Evolutionary conservation across 1,140 invertebrate species (phyloP).

Genomic region (Anadara kagoshimensis): DNA sequence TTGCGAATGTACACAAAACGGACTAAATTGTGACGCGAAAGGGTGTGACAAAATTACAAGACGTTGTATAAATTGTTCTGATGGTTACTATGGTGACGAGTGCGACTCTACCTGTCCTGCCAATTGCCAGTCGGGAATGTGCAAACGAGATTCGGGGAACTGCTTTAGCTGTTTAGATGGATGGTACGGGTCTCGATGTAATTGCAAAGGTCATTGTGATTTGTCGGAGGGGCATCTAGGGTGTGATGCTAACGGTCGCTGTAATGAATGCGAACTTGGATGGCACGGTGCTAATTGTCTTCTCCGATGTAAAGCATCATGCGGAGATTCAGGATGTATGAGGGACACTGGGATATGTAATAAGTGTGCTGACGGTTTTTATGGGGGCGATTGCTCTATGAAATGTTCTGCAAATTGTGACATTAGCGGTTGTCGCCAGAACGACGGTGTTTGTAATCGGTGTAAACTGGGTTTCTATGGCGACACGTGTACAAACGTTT

Average conservation of each 20-base stretch:
- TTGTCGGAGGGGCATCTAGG: neutral
- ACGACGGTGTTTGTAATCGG: neutral
- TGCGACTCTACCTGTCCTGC: constrained; percentile 13
- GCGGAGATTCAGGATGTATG: neutral
- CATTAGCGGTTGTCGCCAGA: neutral
- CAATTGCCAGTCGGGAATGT: constrained; percentile 5
- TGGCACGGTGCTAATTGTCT: constrained; percentile 17
- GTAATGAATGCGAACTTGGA: constrained; percentile 3
- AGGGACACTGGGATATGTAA: constrained; percentile 5
- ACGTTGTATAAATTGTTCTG: constrained; percentile 16
- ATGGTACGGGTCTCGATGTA: constrained; percentile 16
- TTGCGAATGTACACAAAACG: constrained; percentile 12
- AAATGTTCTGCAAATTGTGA: constrained; percentile 21
- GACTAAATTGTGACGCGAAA: constrained; percentile 10
- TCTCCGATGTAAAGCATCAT: constrained; percentile 8
- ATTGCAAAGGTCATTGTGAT: constrained; percentile 23
- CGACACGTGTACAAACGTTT: constrained; percentile 13
- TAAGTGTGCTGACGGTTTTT: constrained; percentile 17
- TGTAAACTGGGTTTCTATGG: constrained; percentile 29
- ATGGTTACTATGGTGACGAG: constrained; percentile 5
- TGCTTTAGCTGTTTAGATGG: constrained; percentile 6
- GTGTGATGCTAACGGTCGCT: constrained; percentile 6
- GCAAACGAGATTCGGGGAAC: constrained; percentile 5
- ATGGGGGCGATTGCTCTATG: constrained; percentile 12
- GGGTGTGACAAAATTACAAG: constrained; percentile 17